Evolutionary conservation across 2,113 vertebrate species (phyloP), one percentile per base, ranked within the genome.

Genomic region (Atractosteus spatula): DNA sequence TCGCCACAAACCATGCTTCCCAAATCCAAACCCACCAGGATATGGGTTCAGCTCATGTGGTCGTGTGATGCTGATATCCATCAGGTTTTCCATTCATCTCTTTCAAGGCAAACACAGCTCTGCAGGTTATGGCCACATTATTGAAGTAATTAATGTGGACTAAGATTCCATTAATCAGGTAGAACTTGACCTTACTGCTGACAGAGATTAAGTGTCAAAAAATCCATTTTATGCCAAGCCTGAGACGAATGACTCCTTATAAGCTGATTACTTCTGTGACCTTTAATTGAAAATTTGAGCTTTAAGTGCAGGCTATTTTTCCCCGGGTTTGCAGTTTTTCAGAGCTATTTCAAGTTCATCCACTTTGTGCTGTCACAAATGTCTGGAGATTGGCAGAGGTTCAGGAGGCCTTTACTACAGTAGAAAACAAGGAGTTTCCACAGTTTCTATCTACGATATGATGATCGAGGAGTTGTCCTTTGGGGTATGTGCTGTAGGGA

Each of bases 141-240:
- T 13, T 76, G 74, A 77, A 77, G 75, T 82, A 84, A 84, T 83
- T 88, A 86, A 84, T 83, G 81, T 87, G 83, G 83, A 86, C 84
- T 66, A 0, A 81, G 85, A 85, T 85, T 87, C 84, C 87, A 87
- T 88, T 86, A 87, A 89, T 89, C 83, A 85, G 85, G 69, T 78
- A 55, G 82, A 87, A 85, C 75, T 70, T 91, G 91, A 91, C 89
- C 88, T 92, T 84, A 88, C 72, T 80, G 76, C 76, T 85, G 82
- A 81, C 79, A 85, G 80, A 85, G 80, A 85, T 88, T 85, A 81
- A 86, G 82, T 82, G 79, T 86, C 75, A 76, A 76, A 78, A 51
- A 70, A 72, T 72, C 76, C 68, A 82, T 84, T 11, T 59, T 6
- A 17, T 3, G 12, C 57, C 57, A 6, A 16, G 13, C 2, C 10